These are phyloP conservation scores for Ormyrus thymus DNA, from an alignment of 2,888 invertebrate species.

Conservation along the genomic window DNA sequence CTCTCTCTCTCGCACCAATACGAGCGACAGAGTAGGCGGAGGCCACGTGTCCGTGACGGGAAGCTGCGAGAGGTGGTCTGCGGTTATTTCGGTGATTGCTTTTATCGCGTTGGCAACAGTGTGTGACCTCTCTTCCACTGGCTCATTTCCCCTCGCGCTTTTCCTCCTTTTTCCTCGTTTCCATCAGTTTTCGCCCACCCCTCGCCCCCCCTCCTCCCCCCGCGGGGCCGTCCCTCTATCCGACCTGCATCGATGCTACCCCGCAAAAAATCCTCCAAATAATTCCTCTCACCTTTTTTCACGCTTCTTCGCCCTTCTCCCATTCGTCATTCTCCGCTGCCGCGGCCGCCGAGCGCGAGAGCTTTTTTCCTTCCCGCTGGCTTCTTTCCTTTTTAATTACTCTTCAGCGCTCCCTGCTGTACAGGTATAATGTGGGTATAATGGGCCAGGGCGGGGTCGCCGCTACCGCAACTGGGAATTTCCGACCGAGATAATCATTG, in stretches of 20 bases:
- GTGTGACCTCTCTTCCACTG: conserved; percentile 62
- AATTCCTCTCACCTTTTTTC: conserved; percentile 35
- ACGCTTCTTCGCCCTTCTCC: conserved; percentile 24
- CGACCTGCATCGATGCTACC: too few species aligned
- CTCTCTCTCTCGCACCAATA: neutral
- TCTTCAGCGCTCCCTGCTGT: too few species aligned
- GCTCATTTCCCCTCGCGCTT: conserved; percentile 41
- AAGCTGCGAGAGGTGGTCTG: conserved; percentile 70
- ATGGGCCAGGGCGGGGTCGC: too few species aligned
- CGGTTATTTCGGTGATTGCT: conserved; percentile 74
- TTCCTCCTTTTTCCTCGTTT: conserved; percentile 45
- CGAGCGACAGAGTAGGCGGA: conserved; percentile 42
- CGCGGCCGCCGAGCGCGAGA: neutral
- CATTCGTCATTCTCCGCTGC: neutral
- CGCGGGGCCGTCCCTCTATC: neutral
- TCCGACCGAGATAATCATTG: too few species aligned
- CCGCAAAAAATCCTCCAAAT: conserved; percentile 11
- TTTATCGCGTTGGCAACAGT: conserved; percentile 71
- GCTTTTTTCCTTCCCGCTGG: too few species aligned
- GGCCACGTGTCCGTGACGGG: conserved; percentile 68
- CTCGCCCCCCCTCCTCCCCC: conserved; percentile 30
- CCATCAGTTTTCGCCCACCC: conserved; percentile 41
- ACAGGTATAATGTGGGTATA: too few species aligned
- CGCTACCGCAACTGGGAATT: too few species aligned
- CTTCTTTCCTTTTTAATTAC: too few species aligned